phyloP scores from a whole-genome alignment of 2,888 invertebrate genomes.

The Synanthedon myopaeformis region DNA sequence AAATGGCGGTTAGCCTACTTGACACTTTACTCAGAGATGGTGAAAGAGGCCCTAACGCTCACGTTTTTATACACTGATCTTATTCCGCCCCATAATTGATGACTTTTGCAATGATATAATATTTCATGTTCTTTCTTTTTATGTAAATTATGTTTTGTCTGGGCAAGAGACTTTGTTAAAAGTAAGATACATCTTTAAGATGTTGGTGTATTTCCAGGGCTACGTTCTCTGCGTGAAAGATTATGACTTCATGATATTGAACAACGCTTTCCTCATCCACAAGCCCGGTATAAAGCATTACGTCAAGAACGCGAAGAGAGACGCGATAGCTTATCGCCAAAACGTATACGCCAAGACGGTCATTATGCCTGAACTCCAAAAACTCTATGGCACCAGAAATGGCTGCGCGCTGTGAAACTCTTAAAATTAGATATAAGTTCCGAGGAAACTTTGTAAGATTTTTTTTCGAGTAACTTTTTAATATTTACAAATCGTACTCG shows the following conservation, averaged over 20 bases:
- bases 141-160: neutral
- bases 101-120: no score
- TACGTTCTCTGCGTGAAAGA: slow-evolving; percentile 90
- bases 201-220: slow-evolving; percentile 71
- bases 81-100: no score
- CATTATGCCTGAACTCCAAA: slow-evolving; percentile 87
- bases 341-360: slow-evolving; percentile 81
- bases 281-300: slow-evolving; percentile 91
- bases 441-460: no score
- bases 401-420: slow-evolving; percentile 78
- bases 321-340: slow-evolving; percentile 81
- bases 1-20: no score
- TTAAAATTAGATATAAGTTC: no score
- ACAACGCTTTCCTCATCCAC: slow-evolving; percentile 93
- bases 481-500: no score
- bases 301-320: slow-evolving; percentile 82
- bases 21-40: no score
- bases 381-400: slow-evolving; percentile 82
- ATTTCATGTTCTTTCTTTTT: neutral
- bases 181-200: neutral
- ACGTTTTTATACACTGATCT: no score
- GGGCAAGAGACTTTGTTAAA: neutral
- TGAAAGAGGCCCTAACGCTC: no score
- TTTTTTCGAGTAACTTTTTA: no score
- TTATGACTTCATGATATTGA: slow-evolving; percentile 92